phyloP scores from a whole-genome alignment of 2,888 invertebrate genomes.

The Meteorus colon region DNA sequence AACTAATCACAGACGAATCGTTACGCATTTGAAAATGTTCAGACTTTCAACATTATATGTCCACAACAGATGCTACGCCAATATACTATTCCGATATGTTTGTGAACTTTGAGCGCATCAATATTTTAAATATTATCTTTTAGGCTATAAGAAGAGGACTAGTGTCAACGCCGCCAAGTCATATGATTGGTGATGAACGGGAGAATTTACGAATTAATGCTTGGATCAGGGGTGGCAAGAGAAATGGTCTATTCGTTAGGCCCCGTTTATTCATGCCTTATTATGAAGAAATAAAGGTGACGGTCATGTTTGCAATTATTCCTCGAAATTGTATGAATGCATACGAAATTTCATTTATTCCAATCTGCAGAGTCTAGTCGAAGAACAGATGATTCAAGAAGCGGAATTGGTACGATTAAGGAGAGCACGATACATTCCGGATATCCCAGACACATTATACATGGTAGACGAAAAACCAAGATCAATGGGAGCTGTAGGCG shows the following conservation, averaged over 20 bases:
- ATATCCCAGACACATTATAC: constrained; percentile 95
- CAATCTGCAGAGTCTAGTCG: constrained; percentile 80
- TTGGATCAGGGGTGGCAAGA: constrained; percentile 85
- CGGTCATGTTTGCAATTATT: constrained; percentile 26
- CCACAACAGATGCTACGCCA: no score
- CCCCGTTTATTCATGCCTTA: constrained; percentile 96
- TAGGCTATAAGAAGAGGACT: constrained; percentile 81
- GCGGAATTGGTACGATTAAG: constrained; percentile 82
- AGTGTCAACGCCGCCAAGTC: constrained; percentile 87
- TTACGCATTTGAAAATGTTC: no score
- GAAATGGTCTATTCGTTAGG: constrained; percentile 84
- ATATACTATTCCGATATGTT: no score
- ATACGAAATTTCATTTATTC: constrained; percentile 28
- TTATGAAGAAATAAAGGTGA: constrained; percentile 93
- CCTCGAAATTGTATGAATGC: not conserved
- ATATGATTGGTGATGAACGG: constrained; percentile 86
- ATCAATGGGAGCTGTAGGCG: constrained; percentile 75
- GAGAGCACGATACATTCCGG: constrained; percentile 82
- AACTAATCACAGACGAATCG: not conserved
- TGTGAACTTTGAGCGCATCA: not conserved
- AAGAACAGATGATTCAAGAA: constrained; percentile 88
- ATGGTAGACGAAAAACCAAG: constrained; percentile 83
- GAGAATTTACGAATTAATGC: constrained; percentile 82
- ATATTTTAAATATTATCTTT: constrained; percentile 33
- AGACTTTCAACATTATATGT: no score